Evolutionary conservation across 2,113 vertebrate species (phyloP), one percentile per base, ranked within the genome.

Genomic region (Lampris megalopsis): DNA sequence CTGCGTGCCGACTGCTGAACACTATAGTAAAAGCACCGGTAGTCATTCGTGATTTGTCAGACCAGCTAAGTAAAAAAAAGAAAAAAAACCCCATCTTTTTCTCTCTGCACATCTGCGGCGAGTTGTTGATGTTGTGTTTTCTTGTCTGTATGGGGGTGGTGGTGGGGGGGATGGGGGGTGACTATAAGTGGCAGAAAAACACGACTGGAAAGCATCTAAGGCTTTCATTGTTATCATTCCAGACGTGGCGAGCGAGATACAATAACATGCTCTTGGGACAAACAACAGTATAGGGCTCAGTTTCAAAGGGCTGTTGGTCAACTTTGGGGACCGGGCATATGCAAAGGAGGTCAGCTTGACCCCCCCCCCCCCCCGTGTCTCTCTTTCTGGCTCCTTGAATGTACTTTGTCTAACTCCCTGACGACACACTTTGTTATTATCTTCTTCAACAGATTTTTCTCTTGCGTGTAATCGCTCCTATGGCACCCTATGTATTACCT

Each of bases 141-240:
- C 75, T 69, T 85, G 59, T 70, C 71, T 2, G 64, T 47, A 72
- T 79, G 88, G 64, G 86, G 24, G 24, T 24, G 24, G 24, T n/a
- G 24, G 24, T 24, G 24, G 24, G 24, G 24, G 24, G 24, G 24
- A 24, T 24, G 24, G 24, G 24, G 24, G 79, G 52, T 41, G 57
- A 73, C 76, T 69, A 40, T 71, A 50, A 13, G 2, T 60, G 7
- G 43, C 36, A 38, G 37, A 9, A 57, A 50, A 68, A 83, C 77
- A 77, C 42, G 43, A 64, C 63, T 80, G 77, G 64, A 83, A 86
- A 65, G 78, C 77, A 82, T 73, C 68, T 78, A 65, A 62, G 70
- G 67, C 53, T 2, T 69, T 83, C 48, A 43, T 62, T 91, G 82
- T 87, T 89, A 82, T 91, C 81, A 91, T 92, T 93, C 89, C 83